A percentile compares a stretch with the other conserved stretches of the same genome.
phyloP scores from a whole-genome alignment of 64 coral and sea anemone species.

The Actinia tenebrosa region DNA sequence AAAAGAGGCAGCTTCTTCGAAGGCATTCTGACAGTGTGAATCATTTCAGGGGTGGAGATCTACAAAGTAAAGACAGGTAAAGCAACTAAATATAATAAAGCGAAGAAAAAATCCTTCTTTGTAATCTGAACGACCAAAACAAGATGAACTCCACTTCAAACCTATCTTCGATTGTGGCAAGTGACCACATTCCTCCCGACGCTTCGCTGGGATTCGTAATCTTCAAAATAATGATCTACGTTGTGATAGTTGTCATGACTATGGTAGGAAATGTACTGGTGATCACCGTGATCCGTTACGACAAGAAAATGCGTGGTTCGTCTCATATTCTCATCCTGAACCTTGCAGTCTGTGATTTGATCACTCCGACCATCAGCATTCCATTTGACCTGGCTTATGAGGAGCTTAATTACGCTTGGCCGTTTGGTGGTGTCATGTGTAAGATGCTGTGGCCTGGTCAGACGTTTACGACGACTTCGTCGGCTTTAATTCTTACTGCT shows the following conservation, averaged over 20 bases:
- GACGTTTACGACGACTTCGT: conserved; percentile 31
- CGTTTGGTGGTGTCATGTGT: conserved; percentile 11
- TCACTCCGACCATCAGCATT: conserved; percentile 34
- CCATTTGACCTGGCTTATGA: conserved; percentile 40
- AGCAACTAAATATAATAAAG: not conserved
- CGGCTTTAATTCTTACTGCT: conserved; percentile 16
- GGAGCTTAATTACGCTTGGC: conserved; percentile 12
- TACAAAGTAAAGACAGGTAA: no score
- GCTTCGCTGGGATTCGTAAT: conserved; percentile 11
- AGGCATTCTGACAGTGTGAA: no score
- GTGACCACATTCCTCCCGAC: not conserved
- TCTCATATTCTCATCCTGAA: conserved; percentile 43
- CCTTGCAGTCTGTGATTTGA: conserved; percentile 29
- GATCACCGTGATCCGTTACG: conserved; percentile 7
- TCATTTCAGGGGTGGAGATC: no score
- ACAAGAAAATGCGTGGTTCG: conserved; percentile 20
- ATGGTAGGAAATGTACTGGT: conserved; percentile 24
- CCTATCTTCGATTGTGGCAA: not conserved
- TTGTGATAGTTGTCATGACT: conserved; percentile 12
- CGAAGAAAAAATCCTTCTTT: not conserved
- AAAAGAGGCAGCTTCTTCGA: no score
- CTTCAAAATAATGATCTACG: conserved; percentile 8
- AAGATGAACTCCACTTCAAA: not conserved
- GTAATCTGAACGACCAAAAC: no score
- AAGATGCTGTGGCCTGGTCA: conserved; percentile 27